Conservation (phyloP, 2,888 invertebrate species). For the Pharmacophagus antenor region DNA sequence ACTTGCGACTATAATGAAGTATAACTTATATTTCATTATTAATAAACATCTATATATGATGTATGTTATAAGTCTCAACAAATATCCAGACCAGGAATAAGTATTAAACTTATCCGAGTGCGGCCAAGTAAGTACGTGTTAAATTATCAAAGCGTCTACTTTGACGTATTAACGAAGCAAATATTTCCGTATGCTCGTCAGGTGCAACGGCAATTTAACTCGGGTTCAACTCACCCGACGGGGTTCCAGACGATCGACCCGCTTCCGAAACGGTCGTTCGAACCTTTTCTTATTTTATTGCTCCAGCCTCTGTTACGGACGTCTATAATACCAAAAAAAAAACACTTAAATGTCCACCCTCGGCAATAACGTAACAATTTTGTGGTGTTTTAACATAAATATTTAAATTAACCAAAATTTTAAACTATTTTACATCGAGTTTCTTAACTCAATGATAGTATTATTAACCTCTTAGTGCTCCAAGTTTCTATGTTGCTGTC, state of each 20-base stretch:
- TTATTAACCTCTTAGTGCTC: too few relatives aligned
- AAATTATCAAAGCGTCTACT: constrained; percentile 17
- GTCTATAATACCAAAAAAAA: constrained; percentile 15
- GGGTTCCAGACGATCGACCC: constrained; percentile 49
- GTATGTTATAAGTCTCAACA: too few relatives aligned
- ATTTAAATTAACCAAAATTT: too few relatives aligned
- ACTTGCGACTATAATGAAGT: too few relatives aligned
- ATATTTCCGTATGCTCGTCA: constrained; percentile 54
- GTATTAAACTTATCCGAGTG: background rate
- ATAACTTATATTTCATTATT: too few relatives aligned
- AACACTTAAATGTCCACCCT: background rate
- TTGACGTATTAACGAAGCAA: constrained; percentile 31
- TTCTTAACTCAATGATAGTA: too few relatives aligned
- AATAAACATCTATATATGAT: too few relatives aligned
- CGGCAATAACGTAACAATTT: background rate
- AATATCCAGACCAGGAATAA: background rate
- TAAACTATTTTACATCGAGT: too few relatives aligned
- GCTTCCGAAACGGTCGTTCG: constrained; percentile 54
- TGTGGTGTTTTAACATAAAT: background rate
- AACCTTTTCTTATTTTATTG: constrained; percentile 55
- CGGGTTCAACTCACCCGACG: constrained; percentile 41
- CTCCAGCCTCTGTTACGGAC: constrained; percentile 25
- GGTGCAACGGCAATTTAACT: constrained; percentile 61
- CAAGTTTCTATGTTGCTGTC: too few relatives aligned
- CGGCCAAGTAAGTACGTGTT: constrained; percentile 10